These are phyloP conservation scores for Pangasius macronema DNA, from an alignment of 2,797 vertebrate species.

Conservation along the genomic window DNA sequence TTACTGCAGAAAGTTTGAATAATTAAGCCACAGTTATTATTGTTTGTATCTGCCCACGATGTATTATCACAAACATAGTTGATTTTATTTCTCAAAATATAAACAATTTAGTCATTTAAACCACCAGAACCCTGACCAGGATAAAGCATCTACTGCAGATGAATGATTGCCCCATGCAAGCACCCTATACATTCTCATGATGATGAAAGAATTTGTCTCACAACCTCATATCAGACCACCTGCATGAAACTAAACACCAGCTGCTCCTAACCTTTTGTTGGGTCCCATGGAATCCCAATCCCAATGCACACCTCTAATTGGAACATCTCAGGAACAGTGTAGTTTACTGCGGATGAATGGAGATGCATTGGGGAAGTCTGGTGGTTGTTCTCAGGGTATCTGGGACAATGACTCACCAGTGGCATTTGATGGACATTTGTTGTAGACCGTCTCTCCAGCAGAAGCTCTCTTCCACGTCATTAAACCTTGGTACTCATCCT, in stretches of 20 bases:
- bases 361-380: neutral
- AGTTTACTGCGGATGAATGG: neutral
- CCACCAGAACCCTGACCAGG: neutral
- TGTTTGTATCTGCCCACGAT: neutral
- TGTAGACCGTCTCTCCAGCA: slow-evolving; percentile 93
- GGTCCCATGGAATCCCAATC: neutral
- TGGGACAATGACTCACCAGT: slow-evolving; percentile 78
- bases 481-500: slow-evolving; percentile 86
- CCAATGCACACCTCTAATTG: too few relatives aligned
- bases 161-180: neutral
- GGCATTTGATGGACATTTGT: slow-evolving; percentile 96
- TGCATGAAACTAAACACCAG: neutral
- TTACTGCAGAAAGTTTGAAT: neutral
- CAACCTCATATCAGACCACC: neutral
- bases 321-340: neutral
- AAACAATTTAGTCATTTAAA: neutral
- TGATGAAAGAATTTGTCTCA: neutral
- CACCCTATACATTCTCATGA: neutral
- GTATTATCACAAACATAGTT: neutral
- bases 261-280: neutral
- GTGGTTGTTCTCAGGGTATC: neutral
- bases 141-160: neutral
- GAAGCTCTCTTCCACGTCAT: slow-evolving; percentile 96
- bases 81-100: neutral
- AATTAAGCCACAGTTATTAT: neutral